Evolutionary conservation across 2,888 invertebrate species (phyloP).

Genomic region (Callimorpha dominula): DNA sequence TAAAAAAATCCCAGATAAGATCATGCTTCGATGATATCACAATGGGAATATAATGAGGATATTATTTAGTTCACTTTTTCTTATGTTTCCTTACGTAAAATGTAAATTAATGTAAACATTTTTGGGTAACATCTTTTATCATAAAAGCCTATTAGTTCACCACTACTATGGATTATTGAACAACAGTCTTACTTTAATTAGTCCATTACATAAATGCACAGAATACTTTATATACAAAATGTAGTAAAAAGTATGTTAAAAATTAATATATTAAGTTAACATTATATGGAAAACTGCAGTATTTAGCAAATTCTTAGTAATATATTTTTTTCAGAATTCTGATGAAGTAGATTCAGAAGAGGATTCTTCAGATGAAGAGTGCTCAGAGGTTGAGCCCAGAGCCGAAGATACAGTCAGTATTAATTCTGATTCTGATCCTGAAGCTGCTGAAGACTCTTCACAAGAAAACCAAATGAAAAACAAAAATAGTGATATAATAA

Average conservation of each 20-base stretch:
- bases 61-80: background rate
- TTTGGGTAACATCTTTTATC: too few relatives aligned
- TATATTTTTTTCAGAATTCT: conserved; percentile 46
- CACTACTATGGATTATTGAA: too few relatives aligned
- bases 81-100: background rate
- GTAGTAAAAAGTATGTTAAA: too few relatives aligned
- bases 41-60: background rate
- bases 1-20: background rate
- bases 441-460: conserved; percentile 62
- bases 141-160: too few relatives aligned
- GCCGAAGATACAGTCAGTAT: conserved; percentile 75
- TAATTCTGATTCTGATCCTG: conserved; percentile 72
- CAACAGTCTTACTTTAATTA: too few relatives aligned
- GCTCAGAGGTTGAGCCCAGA: conserved; percentile 59
- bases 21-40: background rate
- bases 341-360: conserved; percentile 66
- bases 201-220: too few relatives aligned
- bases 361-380: conserved; percentile 63
- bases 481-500: conserved; percentile 61
- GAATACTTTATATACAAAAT: too few relatives aligned
- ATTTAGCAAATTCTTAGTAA: background rate
- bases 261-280: too few relatives aligned
- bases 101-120: too few relatives aligned
- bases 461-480: conserved; percentile 58
- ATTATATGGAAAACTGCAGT: background rate